These are phyloP conservation scores for Pseudachorutes palmiensis DNA, from an alignment of 1,140 invertebrate species.

Conservation along the genomic window DNA sequence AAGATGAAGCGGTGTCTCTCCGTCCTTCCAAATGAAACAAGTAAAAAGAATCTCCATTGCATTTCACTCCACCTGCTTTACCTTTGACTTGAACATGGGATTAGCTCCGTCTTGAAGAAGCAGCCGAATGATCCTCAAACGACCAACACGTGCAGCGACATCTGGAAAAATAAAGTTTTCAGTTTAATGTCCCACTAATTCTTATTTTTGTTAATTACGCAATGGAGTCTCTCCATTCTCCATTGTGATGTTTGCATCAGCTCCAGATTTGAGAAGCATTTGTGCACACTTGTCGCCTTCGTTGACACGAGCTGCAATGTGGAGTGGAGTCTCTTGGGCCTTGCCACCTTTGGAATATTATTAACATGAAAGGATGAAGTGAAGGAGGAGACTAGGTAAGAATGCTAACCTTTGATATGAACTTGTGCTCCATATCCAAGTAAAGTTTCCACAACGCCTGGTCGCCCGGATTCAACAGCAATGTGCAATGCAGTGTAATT, in stretches of 20 bases:
- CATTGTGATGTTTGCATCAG: slow-evolving; percentile 82
- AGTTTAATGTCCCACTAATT: not conserved
- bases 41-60: too few species aligned
- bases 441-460: slow-evolving; percentile 89
- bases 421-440: slow-evolving; percentile 94
- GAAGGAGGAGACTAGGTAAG: not conserved
- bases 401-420: slow-evolving; percentile 66
- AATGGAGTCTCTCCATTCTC: slow-evolving; percentile 91
- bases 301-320: slow-evolving; percentile 84
- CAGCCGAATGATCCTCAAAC: slow-evolving; percentile 71
- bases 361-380: slow-evolving; percentile 5
- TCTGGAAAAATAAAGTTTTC: slow-evolving; percentile 10
- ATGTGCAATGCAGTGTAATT: slow-evolving; percentile 98
- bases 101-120: slow-evolving; percentile 85
- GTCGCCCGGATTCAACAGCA: slow-evolving; percentile 92
- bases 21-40: slow-evolving; percentile 61
- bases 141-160: slow-evolving; percentile 64
- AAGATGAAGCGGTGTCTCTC: slow-evolving; percentile 90
- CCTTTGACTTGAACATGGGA: slow-evolving; percentile 80
- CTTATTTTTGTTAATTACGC: not conserved
- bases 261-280: slow-evolving; percentile 95
- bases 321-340: slow-evolving; percentile 82
- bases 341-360: slow-evolving; percentile 53
- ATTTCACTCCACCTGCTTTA: too few species aligned
- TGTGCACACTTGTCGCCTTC: slow-evolving; percentile 93